Percentiles rank a stretch among this genome's conserved stretches.
Conservation (phyloP, 2,113 vertebrate species). For the Aix galericulata region DNA sequence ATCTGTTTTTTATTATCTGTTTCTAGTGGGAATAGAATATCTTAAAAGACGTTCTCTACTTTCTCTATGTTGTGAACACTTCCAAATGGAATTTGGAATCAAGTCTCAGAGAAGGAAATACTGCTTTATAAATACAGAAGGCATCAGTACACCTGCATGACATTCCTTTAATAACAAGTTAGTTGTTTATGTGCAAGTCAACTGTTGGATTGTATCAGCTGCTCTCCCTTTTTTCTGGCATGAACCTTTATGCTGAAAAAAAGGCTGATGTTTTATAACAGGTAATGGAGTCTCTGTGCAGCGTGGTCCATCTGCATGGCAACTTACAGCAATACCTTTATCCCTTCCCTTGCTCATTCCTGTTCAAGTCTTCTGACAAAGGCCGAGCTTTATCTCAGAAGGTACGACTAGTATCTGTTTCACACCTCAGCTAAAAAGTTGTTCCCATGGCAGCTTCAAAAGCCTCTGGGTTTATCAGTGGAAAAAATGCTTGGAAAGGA, state of each 20-base stretch:
- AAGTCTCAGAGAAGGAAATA: not conserved
- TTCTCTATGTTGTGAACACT: not conserved
- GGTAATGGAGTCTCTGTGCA: not conserved
- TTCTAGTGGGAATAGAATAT: not conserved
- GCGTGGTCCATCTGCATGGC: not conserved
- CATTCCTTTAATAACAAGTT: not conserved
- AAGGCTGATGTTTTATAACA: not conserved
- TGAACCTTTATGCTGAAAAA: not conserved
- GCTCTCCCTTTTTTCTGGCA: not conserved
- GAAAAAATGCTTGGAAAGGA: slow-evolving; percentile 46
- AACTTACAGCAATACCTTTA: not conserved
- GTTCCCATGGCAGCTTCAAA: slow-evolving; percentile 31
- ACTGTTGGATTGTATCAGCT: not conserved
- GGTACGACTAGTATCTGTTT: not conserved
- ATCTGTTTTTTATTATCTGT: not conserved
- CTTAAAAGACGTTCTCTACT: not conserved
- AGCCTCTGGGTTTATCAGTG: not conserved
- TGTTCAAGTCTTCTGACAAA: not conserved
- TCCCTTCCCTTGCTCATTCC: not conserved
- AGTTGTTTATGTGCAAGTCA: not conserved
- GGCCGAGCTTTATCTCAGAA: not conserved
- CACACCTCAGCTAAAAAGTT: slow-evolving; percentile 5
- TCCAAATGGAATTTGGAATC: not conserved
- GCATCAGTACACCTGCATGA: not conserved
- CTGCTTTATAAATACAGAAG: not conserved